These are phyloP conservation scores for Drosophila fungiperda DNA, from an alignment of 2,888 invertebrate genomes.

Conservation along the genomic window DNA sequence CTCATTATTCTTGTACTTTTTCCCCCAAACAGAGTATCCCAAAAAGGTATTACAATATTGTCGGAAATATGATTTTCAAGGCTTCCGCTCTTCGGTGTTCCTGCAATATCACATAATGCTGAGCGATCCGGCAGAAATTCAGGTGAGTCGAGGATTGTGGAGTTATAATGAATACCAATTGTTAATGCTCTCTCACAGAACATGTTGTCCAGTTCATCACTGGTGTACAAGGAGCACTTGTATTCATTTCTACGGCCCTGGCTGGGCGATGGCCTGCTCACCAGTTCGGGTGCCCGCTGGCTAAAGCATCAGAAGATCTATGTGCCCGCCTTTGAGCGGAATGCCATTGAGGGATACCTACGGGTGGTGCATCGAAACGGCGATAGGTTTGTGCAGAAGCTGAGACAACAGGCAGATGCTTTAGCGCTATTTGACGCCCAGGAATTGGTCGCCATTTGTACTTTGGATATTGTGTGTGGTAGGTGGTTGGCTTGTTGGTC, in stretches of 20 bases:
- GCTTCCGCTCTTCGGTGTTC: conserved; percentile 72
- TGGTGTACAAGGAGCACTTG: conserved; percentile 85
- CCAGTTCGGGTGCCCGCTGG: conserved; percentile 85
- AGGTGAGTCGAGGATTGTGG: conserved; percentile 63
- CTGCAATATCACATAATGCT: conserved; percentile 78
- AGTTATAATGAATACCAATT: not conserved
- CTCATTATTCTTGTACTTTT: not conserved
- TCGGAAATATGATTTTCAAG: conserved; percentile 78
- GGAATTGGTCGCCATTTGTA: conserved; percentile 85
- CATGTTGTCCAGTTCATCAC: conserved; percentile 83
- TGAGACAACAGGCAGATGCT: conserved; percentile 47
- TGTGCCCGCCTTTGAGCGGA: conserved; percentile 85
- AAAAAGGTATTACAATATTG: conserved; percentile 80
- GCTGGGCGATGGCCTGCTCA: conserved; percentile 86
- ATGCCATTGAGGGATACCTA: conserved; percentile 76
- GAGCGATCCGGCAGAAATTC: conserved; percentile 81
- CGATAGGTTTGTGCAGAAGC: conserved; percentile 84
- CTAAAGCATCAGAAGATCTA: conserved; percentile 86
- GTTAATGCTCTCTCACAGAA: conserved; percentile 51
- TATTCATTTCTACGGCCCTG: conserved; percentile 85
- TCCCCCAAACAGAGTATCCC: conserved; percentile 69
- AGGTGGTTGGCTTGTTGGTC: conserved; percentile 20
- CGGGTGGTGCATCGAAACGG: conserved; percentile 85
- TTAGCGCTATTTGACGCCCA: conserved; percentile 85
- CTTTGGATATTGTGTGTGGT: conserved; percentile 85